A percentile compares a stretch with the other conserved stretches of the same genome.
Conservation (phyloP, 1,140 invertebrate species). For the Pachyrhynchus sulphureomaculatus region DNA sequence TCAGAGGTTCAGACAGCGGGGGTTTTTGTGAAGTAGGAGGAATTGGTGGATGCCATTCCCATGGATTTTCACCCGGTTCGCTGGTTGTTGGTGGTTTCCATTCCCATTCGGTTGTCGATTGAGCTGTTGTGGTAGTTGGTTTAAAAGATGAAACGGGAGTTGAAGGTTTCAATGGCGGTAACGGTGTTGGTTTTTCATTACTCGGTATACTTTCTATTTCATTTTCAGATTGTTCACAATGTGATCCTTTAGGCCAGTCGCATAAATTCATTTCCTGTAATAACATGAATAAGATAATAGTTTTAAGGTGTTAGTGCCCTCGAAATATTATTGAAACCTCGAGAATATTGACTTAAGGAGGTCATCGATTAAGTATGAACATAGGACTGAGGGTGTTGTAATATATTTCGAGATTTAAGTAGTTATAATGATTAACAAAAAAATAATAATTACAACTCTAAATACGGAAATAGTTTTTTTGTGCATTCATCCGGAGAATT, state of each 20-base stretch:
- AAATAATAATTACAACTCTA: no score
- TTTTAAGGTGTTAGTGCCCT: no score
- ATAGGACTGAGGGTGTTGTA: no score
- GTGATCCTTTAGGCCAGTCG: conserved; percentile 75
- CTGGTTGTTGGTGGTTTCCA: conserved; percentile 36
- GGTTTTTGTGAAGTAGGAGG: conserved; percentile 42
- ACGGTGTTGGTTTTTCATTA: not conserved
- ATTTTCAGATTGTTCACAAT: conserved; percentile 56
- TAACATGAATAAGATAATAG: no score
- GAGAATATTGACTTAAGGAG: no score
- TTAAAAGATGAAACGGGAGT: not conserved
- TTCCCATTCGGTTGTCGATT: conserved; percentile 16
- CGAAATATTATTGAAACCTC: no score
- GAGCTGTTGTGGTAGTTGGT: conserved; percentile 8
- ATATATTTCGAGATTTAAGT: no score
- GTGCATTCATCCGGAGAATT: no score
- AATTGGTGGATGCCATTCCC: conserved; percentile 42
- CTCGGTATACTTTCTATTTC: conserved; percentile 30
- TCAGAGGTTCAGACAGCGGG: conserved; percentile 39
- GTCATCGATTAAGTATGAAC: no score
- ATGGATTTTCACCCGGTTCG: conserved; percentile 30
- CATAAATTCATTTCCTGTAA: conserved; percentile 61
- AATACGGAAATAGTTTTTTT: no score
- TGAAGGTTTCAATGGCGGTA: conserved; percentile 17
- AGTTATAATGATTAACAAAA: no score